Evolutionary conservation across 2,113 vertebrate genomes (phyloP), one percentile per base, ranked within the genome.

Genomic region (Triplophysa tibetana): DNA sequence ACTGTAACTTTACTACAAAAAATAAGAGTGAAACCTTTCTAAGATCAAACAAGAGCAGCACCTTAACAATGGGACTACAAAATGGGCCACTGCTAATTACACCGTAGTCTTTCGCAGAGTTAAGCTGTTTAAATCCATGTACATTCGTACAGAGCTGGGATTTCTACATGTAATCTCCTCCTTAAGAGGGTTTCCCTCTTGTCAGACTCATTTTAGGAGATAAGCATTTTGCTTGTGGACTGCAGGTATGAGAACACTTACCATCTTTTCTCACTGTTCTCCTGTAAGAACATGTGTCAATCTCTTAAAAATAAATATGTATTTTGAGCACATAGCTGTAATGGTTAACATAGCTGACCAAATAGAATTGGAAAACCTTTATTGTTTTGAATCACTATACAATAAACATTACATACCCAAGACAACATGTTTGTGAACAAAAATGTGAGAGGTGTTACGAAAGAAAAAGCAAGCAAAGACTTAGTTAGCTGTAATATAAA

Each of bases 111-210:
- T 86, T 87, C 79, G 50, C 62, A 78, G 75, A 73, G 78, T 65
- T 76, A 89, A 90, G 83, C 88, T 86, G 84, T 70, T 90, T 91
- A 89, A 90, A 86, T 86, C 84, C 82, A 85, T 89, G 88, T 79
- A 81, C 88, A 89, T 86, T 82, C 81, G 82, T 85, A 87, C 87
- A 91, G 88, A 92, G 86, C 89, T 86, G 83, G 90, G 90, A 90
- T 92, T 88, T 89, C 78, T 89, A 29, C 77, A 70, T 11, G 75
- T 91, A 92, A 91, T 90, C 89, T 88, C 69, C 75, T 69, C 80
- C 87, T 83, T 88, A 85, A 89, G 83, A 89, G 83, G 82, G 73
- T 82, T 91, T 91, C 89, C 43, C 73, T 84, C 84, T 88, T 88
- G 84, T 86, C 89, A 82, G 87, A 75, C 80, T 88, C 81, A 70